phyloP scores from a whole-genome alignment of 2,797 vertebrate species.

The Enteromius trimaculatus region DNA sequence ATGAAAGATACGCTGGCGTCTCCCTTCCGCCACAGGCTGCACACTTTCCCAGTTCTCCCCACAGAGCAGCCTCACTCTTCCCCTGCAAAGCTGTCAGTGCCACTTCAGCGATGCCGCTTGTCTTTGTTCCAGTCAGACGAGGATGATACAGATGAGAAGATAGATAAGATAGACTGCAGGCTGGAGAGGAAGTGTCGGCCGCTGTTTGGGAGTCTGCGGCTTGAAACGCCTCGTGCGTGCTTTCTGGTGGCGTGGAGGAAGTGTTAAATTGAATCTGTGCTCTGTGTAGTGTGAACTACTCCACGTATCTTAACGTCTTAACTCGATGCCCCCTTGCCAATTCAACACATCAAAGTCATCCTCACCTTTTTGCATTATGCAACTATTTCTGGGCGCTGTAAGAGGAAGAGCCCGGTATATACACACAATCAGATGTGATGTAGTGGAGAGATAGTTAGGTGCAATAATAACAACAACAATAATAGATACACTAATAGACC shows the following conservation, averaged over 20 bases:
- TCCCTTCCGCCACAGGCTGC: constrained; percentile 60
- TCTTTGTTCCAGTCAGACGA: constrained; percentile 49
- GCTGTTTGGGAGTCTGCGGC: constrained; percentile 28
- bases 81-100: constrained; percentile 46
- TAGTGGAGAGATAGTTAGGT: not conserved
- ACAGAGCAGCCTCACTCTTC: constrained; percentile 45
- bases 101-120: constrained; percentile 38
- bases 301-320: constrained; percentile 21
- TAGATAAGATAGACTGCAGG: constrained; percentile 40
- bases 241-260: constrained; percentile 35
- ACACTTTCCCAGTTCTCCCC: constrained; percentile 50
- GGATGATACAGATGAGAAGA: constrained; percentile 45
- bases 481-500: not conserved
- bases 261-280: constrained; percentile 39
- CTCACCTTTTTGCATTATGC: constrained; percentile 13
- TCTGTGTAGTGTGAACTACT: constrained; percentile 32
- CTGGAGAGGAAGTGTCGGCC: constrained; percentile 25
- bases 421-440: not conserved
- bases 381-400: not conserved
- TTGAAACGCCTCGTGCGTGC: not conserved
- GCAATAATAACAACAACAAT: not conserved
- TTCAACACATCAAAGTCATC: not conserved
- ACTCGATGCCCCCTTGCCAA: constrained; percentile 14
- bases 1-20: constrained; percentile 49
- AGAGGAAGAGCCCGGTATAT: not conserved